phyloP scores from a whole-genome alignment of 2,113 vertebrate species.

The Amblyopsis rosae region DNA sequence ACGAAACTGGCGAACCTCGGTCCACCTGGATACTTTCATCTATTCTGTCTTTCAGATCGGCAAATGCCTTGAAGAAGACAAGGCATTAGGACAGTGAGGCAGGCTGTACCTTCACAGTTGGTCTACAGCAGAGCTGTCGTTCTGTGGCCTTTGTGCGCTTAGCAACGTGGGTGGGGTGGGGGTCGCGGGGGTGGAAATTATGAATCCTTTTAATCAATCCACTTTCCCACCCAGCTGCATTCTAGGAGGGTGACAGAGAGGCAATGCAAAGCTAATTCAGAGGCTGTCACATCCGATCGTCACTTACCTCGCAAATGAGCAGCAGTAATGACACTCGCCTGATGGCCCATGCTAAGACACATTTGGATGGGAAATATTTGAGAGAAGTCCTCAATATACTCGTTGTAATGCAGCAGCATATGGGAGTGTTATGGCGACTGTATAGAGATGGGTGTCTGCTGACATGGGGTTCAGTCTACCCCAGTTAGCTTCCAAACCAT shows the following conservation, averaged over 20 bases:
- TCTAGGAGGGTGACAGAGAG: constrained; percentile 87
- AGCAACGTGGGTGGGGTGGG: constrained; percentile 68
- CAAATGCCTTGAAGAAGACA: constrained; percentile 61
- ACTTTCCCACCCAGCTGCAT: constrained; percentile 74
- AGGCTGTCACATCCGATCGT: constrained; percentile 86
- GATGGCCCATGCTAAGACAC: constrained; percentile 80
- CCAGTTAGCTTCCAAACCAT: constrained; percentile 15
- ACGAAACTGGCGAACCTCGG: constrained; percentile 60
- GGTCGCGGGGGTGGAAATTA: constrained; percentile 79
- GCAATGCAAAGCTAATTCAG: constrained; percentile 89
- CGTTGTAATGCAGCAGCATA: constrained; percentile 48
- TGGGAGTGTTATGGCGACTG: constrained; percentile 45
- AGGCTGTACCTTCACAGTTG: constrained; percentile 22
- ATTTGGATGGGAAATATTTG: constrained; percentile 69
- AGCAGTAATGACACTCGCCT: constrained; percentile 83
- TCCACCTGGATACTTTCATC: constrained; percentile 63
- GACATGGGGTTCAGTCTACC: constrained; percentile 16
- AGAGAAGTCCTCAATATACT: constrained; percentile 61
- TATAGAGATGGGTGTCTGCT: constrained; percentile 41
- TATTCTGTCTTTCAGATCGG: constrained; percentile 62
- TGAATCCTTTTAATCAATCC: constrained; percentile 96
- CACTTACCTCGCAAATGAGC: constrained; percentile 86
- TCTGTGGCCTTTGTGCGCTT: constrained; percentile 44
- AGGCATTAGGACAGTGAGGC: constrained; percentile 36
- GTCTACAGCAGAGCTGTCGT: constrained; percentile 4